phyloP scores from a whole-genome alignment of 2,888 invertebrate genomes.

The Trachelus stipa region DNA sequence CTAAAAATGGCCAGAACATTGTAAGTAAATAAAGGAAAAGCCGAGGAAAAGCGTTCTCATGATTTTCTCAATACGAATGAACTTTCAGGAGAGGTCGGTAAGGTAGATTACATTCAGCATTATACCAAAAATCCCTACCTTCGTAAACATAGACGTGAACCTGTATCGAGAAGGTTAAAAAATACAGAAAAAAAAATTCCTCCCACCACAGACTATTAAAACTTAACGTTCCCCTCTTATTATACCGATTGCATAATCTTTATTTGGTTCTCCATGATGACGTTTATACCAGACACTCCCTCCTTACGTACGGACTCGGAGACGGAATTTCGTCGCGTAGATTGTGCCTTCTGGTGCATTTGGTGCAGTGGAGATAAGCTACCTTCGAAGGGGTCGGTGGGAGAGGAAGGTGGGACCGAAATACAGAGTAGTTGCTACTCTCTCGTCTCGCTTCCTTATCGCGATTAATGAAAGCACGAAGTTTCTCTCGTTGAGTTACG shows the following conservation, averaged over 20 bases:
- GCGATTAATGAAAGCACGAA: not conserved
- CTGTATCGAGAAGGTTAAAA: too few species aligned
- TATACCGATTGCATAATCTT: slow-evolving; percentile 23
- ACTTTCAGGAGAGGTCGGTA: too few species aligned
- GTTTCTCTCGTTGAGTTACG: not conserved
- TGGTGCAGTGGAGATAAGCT: slow-evolving; percentile 37
- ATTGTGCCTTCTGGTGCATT: slow-evolving; percentile 33
- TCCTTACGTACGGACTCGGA: too few species aligned
- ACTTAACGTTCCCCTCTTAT: not conserved
- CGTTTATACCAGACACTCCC: slow-evolving; percentile 17
- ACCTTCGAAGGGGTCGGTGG: slow-evolving; percentile 11
- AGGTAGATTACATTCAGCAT: too few species aligned
- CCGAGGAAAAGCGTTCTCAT: not conserved
- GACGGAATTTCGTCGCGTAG: slow-evolving; percentile 30
- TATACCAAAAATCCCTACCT: too few species aligned
- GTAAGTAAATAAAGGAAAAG: not conserved
- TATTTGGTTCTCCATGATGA: slow-evolving; percentile 25
- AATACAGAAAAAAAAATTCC: too few species aligned
- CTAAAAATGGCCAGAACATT: not conserved
- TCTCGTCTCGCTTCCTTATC: not conserved
- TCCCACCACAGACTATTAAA: too few species aligned
- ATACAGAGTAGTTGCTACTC: not conserved
- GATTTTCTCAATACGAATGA: not conserved
- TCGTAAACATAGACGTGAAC: too few species aligned
- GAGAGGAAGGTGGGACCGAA: slow-evolving; percentile 2